Evolutionary conservation across 37 sponge, comb jelly and placozoan genomes (phyloP).

Genomic region (Theonella swinhoei): DNA sequence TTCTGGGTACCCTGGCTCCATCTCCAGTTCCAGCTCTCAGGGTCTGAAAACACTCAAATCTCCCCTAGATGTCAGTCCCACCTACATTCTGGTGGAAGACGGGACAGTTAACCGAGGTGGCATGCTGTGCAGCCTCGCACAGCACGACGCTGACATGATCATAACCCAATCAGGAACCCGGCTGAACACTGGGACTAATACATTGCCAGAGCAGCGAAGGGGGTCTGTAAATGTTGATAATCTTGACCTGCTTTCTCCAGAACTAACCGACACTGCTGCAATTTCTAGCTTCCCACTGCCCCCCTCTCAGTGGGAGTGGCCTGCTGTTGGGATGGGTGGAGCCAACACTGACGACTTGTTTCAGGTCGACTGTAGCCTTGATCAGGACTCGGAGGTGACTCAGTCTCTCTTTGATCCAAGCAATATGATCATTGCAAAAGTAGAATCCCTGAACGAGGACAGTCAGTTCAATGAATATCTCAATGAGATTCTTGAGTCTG

Average conservation of each 20-base stretch:
- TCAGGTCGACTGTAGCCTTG: background rate
- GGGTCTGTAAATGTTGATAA: background rate
- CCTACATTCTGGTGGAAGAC: background rate
- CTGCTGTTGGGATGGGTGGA: background rate
- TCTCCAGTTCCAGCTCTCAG: slow-evolving; percentile 4
- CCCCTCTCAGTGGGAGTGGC: background rate
- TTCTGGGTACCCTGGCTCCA: slow-evolving; percentile 29
- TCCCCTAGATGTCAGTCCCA: background rate
- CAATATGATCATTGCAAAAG: background rate
- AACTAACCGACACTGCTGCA: background rate
- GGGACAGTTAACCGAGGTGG: background rate
- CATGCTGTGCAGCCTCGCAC: background rate
- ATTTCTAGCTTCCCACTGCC: background rate
- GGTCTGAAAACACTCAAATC: background rate
- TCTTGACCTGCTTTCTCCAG: background rate
- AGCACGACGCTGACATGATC: background rate
- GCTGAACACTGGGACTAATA: background rate
- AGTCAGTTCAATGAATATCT: background rate
- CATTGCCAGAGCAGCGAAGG: background rate
- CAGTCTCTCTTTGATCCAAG: slow-evolving; percentile 5
- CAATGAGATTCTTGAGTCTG: background rate
- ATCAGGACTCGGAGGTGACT: background rate
- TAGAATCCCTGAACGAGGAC: slow-evolving; percentile 1
- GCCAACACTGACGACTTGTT: background rate
- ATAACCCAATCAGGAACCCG: background rate